These are phyloP conservation scores for Phalera bucephala DNA, from an alignment of 2,888 invertebrate species.

Conservation along the genomic window DNA sequence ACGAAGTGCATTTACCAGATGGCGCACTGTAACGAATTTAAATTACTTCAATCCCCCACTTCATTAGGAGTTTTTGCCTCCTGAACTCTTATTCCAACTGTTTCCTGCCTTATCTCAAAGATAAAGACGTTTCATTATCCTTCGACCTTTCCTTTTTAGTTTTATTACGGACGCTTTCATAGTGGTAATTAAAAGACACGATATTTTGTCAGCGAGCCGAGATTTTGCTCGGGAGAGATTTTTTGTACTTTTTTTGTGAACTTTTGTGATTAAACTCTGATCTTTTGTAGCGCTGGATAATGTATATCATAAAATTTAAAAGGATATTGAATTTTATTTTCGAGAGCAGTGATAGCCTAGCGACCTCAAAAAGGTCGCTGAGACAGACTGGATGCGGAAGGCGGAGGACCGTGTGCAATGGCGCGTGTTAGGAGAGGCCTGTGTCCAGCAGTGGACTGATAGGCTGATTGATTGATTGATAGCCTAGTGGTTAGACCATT, in stretches of 20 bases:
- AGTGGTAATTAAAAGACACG: constrained; percentile 49
- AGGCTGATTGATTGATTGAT: too few species aligned
- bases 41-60: constrained; percentile 57
- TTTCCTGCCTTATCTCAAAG: constrained; percentile 47
- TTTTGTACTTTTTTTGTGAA: constrained; percentile 12
- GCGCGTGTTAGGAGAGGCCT: too few species aligned
- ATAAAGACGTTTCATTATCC: constrained; percentile 64
- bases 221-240: constrained; percentile 23
- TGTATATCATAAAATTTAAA: too few species aligned
- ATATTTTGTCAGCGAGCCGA: constrained; percentile 21
- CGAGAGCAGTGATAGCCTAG: too few species aligned
- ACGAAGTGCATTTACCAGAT: constrained; percentile 71
- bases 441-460: too few species aligned
- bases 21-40: constrained; percentile 61
- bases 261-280: constrained; percentile 16
- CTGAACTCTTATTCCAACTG: constrained; percentile 37
- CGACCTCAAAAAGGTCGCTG: too few species aligned
- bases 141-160: constrained; percentile 46
- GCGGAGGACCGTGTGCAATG: too few species aligned
- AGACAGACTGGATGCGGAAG: too few species aligned
- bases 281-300: too few species aligned
- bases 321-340: too few species aligned
- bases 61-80: constrained; percentile 53
- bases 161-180: constrained; percentile 35
- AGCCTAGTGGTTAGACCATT: too few species aligned